phyloP scores from a whole-genome alignment of 1,140 invertebrate genomes.

The Stegodyphus mimosarum region DNA sequence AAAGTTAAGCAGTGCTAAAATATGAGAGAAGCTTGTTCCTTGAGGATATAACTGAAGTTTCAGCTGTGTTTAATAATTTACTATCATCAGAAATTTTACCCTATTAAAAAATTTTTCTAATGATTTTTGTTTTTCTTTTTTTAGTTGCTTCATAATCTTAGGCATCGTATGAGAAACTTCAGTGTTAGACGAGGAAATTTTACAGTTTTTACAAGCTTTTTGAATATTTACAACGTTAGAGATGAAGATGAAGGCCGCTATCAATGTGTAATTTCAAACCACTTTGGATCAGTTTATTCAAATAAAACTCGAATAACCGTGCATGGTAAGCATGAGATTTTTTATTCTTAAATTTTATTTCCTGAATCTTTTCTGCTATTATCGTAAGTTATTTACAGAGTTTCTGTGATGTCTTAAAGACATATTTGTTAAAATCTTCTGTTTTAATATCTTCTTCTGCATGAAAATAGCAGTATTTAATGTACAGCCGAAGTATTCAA shows the following conservation, averaged over 20 bases:
- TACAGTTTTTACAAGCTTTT: slow-evolving; percentile 73
- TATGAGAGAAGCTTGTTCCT: too few species aligned
- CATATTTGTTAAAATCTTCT: too few species aligned
- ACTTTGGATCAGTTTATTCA: slow-evolving; percentile 90
- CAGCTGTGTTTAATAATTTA: too few species aligned
- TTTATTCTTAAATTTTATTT: neutral
- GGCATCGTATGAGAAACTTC: slow-evolving; percentile 17
- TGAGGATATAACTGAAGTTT: too few species aligned
- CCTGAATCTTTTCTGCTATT: neutral
- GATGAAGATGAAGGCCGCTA: slow-evolving; percentile 86
- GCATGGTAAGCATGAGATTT: slow-evolving; percentile 72
- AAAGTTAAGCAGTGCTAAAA: too few species aligned
- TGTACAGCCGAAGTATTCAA: too few species aligned
- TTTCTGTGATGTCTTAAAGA: neutral
- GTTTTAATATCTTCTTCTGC: too few species aligned
- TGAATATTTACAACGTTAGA: slow-evolving; percentile 79
- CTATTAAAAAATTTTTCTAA: too few species aligned
- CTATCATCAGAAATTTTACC: too few species aligned
- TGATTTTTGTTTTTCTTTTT: neutral
- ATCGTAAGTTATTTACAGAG: neutral
- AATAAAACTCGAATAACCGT: slow-evolving; percentile 86
- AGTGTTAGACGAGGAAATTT: slow-evolving; percentile 8
- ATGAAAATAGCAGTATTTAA: too few species aligned
- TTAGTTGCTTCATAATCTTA: slow-evolving; percentile 26
- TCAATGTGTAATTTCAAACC: slow-evolving; percentile 92